Evolutionary conservation across 2,888 invertebrate genomes (phyloP), one percentile per base, ranked within the genome.

Genomic region (Deilephila elpenor): DNA sequence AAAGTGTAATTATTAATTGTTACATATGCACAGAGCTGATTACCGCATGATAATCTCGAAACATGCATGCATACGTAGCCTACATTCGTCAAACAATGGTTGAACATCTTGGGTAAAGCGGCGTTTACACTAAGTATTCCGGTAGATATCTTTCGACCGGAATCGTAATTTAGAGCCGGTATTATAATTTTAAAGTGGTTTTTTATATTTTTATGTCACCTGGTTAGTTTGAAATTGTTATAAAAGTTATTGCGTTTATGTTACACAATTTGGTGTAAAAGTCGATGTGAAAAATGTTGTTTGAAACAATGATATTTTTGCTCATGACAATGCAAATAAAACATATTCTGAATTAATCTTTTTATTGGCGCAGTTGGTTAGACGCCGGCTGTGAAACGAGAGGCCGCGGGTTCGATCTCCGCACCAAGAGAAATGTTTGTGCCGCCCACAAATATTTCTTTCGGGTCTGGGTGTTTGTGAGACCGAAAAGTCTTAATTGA

Each of bases 31-130:
- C 61, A 37, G 62, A 51, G 17, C 44, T 67, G 25, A 67, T 67
- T 67, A 67, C 51, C 67, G 67, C 67, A 67, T 51, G 25, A 67
- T 62, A 62, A 62, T 67, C 67, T 67, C 25, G 67, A 25, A 14
- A 51, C 67, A 67, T 25, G 67, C 64, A 44, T 62, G 62, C 20
- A 67, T 37, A n/a, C 34, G 37, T 62, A 62, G 34, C 34, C 51
- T 17, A 67, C 67, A 67, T 67, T 60, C 25, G 3, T 64, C 37
- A 20, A 64, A 64, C 64, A 64, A 64, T 64, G 44, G 64, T 62
- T 34, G 19, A 25, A 67, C 67, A 51, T 67, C 25, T 51, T 17
- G 17, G 8, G 29, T 67, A 51, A 25, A 6, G 44, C 25, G 0
- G 17, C 11, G 51, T 67, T 25, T 51, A 67, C 25, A 67, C 11